Base-by-base conservation (phyloP, 37 sponge, comb jelly and placozoan genomes). In the Oscarella lobularis region DNA sequence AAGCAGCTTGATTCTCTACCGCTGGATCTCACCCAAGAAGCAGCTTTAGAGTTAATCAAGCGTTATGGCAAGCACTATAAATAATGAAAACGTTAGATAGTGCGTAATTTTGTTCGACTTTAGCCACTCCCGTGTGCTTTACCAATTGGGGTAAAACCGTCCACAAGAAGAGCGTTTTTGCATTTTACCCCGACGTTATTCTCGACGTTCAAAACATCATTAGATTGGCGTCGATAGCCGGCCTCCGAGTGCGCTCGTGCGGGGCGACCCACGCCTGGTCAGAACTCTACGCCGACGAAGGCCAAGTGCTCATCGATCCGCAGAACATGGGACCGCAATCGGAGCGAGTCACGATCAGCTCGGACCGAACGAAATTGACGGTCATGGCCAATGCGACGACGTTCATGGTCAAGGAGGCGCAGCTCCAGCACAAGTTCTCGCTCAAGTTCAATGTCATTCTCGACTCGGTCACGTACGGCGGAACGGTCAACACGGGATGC, bases 381-480 rank as follows among this genome's bases (percentile, higher is more conserved):
- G 20, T 48, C 60, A 48, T 48, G 60, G 60, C 60, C 9, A 48
- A 48, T 20, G 60, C 60, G 14, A 48, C 60, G 14, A 48, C 60
- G 20, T 20, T 48, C 14, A 20, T 27, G 60, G 14, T 48, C 60
- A 48, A 48, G 20, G 14, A 20, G 20, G 20, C 9, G 20, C 60
- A 48, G 60, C 60, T 48, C 9, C 60, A 20, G 9, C 14, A 48
- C 9, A 20, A 48, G 14, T 48, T 48, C 20, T 27, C 60, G 14
- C 9, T 48, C 60, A 48, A 27, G 60, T 48, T 20, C 9, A 48
- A 48, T 20, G 60, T 48, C 20, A 48, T 48, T 48, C 60, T 48
- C 20, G 60, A 48, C 60, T 48, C 60, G 60, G 60, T 48, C 60
- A 48, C 60, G 9, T 48, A 48, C 20, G 60, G 60, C 60, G 60